Evolutionary conservation across 2,113 vertebrate genomes (phyloP).

Genomic region (Thermophis baileyi): DNA sequence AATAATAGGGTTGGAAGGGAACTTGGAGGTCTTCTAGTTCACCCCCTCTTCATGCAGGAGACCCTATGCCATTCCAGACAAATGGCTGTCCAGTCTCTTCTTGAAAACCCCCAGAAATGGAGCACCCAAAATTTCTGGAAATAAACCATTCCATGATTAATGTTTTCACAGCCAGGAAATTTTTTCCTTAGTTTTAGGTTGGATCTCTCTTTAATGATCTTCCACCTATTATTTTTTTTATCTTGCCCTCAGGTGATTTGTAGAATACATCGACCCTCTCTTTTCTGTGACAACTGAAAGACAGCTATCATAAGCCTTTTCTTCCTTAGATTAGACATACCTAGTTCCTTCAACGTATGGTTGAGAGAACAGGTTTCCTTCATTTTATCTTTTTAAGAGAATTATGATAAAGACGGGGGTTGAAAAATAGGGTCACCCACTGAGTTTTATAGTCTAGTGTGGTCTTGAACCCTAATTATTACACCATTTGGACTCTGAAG

Average conservation of each 20-base stretch:
- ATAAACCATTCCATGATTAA: not conserved
- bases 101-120: not conserved
- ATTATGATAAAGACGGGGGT: not conserved
- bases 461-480: not conserved
- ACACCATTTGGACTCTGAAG: not conserved
- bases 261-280: not conserved
- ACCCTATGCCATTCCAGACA: not conserved
- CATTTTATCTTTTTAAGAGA: not conserved
- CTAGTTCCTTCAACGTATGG: not conserved
- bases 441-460: not conserved
- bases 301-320: too few species aligned
- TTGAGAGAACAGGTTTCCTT: not conserved
- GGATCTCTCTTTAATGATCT: not conserved
- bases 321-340: not conserved
- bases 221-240: not conserved
- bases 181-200: not conserved
- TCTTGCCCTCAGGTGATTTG: not conserved
- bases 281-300: too few species aligned
- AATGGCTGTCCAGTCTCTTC: not conserved
- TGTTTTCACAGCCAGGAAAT: not conserved
- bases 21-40: not conserved
- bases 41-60: not conserved
- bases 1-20: not conserved
- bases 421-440: not conserved
- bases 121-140: not conserved